Percentiles rank a stretch among this genome's conserved stretches.
Conservation (phyloP, 92 coral and sea anemone species). For the Epizoanthus fatuus region DNA sequence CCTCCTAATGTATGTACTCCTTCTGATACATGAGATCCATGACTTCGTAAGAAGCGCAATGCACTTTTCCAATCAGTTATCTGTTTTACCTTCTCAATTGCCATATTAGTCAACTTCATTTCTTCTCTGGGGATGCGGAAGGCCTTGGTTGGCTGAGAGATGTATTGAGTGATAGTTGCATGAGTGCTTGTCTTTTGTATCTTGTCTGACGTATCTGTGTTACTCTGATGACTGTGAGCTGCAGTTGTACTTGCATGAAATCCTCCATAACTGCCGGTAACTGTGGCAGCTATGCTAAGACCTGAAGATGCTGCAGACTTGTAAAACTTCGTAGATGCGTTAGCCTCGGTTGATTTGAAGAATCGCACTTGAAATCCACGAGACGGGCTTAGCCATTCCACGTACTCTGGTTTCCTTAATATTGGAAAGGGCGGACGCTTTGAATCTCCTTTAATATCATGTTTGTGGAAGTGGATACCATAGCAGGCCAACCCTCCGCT, state of each 20-base stretch:
- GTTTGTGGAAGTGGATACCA: neutral
- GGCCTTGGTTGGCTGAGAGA: conserved; percentile 14
- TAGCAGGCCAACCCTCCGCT: conserved; percentile 1
- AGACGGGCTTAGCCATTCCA: conserved; percentile 6
- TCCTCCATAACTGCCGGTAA: neutral
- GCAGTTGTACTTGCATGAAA: neutral
- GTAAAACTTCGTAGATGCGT: neutral
- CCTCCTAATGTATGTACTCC: conserved; percentile 11
- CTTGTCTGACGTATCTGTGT: conserved; percentile 1
- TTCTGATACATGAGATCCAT: neutral
- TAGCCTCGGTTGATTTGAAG: neutral
- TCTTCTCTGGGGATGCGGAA: conserved; percentile 11
- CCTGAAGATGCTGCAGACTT: conserved; percentile 11
- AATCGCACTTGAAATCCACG: conserved; percentile 12
- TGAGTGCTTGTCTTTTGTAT: neutral
- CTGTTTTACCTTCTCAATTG: neutral
- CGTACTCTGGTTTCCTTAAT: conserved; percentile 1
- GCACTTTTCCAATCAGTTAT: neutral
- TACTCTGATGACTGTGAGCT: neutral
- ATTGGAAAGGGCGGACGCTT: neutral
- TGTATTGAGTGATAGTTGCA: neutral
- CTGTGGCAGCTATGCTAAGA: neutral
- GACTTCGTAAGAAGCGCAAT: neutral
- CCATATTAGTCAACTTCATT: neutral
- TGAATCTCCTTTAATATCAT: neutral